Evolutionary conservation across 2,888 invertebrate species (phyloP).

Genomic region (Synanthedon formicaeformis): DNA sequence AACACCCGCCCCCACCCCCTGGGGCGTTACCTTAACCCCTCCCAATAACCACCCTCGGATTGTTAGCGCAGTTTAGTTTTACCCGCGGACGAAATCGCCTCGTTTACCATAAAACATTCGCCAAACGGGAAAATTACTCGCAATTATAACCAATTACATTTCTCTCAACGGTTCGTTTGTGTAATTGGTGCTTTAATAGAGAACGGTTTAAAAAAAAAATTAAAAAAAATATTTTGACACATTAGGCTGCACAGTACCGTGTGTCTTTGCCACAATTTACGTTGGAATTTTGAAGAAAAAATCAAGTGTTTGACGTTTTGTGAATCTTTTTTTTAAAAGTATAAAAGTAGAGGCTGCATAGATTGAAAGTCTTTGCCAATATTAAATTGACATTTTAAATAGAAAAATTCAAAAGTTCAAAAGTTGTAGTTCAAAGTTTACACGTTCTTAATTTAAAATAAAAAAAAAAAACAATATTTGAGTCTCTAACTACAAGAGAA

Average conservation of each 20-base stretch:
- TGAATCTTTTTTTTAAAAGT: background rate
- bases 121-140: slow-evolving; percentile 32
- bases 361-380: background rate
- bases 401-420: no score
- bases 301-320: no score
- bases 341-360: background rate
- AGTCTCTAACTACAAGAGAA: no score
- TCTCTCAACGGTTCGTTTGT: background rate
- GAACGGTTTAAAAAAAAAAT: background rate
- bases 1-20: slow-evolving; percentile 10
- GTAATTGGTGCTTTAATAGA: background rate
- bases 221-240: no score
- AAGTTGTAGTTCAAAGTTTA: no score
- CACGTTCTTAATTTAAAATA: no score
- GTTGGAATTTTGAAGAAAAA: no score
- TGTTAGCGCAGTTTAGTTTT: slow-evolving; percentile 41
- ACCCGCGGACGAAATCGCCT: slow-evolving; percentile 40
- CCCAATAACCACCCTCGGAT: slow-evolving; percentile 17
- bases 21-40: slow-evolving; percentile 16
- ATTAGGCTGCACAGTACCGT: no score
- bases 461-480: no score
- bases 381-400: background rate
- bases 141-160: slow-evolving; percentile 23
- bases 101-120: slow-evolving; percentile 35
- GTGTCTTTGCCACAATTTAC: no score